Base-by-base conservation (phyloP, 2,888 invertebrate genomes). In the Andrena chrysosceles region DNA sequence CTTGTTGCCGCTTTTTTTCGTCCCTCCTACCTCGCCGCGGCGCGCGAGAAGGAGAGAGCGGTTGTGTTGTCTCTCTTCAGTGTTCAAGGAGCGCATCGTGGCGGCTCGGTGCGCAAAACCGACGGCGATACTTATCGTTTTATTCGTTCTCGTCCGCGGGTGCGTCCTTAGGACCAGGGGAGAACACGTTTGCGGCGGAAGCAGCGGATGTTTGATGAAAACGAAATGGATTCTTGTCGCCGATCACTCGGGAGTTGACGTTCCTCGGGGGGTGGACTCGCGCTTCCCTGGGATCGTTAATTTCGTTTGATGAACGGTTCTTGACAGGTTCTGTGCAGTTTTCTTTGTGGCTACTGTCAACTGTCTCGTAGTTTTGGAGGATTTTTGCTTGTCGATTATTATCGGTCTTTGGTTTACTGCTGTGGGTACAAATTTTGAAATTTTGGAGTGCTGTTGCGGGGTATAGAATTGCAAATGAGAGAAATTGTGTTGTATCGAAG, bases 91-190 rank as follows among this genome's bases (percentile, higher is more conserved):
- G 23, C 48, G 20, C 59, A 33, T 68, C 76, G 60, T 33, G 49
- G 26, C 64, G 62, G 52, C 49, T 56, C 13, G 42, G 63, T 59
- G 56, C 74, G 70, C 49, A 62, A 82, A 70, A 71, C 48, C 70
- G 60, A 81, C 74, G 60, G 8, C 20, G 70, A 72, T 77, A 35
- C 49, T 77, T 69, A 69, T 77, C 73, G 56, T 60, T 62, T 66
- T 73, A 23, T 60, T 62, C 68, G 16, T 59, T 33, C 42, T 59
- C 62, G 42, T 71, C 42, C 42, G 42, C 42, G n/a, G 59, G 13
- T 42, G 31, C 13, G 62, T 68, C 33, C 75, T 68, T 69, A 63
- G 54, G 63, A n/a, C 13, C 16, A 2, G 49, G 29, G 33, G 35
- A 62, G 56, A 33, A 33, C 59, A 33, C 48, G 23, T 49, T 69